Percentiles rank a stretch among this genome's conserved stretches.
Conservation (phyloP, 1,140 invertebrate species). For the Drosophila obscura region DNA sequence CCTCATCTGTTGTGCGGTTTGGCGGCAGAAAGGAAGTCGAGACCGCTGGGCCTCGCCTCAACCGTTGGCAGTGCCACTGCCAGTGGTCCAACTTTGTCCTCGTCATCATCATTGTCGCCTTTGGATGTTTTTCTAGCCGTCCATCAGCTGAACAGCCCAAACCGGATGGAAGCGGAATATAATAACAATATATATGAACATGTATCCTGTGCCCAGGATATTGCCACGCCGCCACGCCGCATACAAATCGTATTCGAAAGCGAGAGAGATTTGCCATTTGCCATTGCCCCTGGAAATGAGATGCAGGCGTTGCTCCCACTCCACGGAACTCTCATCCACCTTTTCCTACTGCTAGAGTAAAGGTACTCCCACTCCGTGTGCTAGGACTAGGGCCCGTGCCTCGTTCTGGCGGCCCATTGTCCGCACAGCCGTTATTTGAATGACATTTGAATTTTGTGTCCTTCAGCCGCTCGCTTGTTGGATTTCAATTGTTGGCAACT, state of each 20-base stretch:
- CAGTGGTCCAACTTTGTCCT: conserved; percentile 41
- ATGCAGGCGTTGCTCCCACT: conserved; percentile 64
- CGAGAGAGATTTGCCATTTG: conserved; percentile 31
- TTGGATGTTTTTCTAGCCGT: conserved; percentile 59
- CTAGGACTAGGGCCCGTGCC: too few species aligned
- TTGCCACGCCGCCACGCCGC: conserved; percentile 43
- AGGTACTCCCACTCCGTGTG: conserved; percentile 8
- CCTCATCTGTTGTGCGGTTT: conserved; percentile 63
- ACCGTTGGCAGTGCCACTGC: too few species aligned
- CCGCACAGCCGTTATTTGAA: conserved; percentile 70
- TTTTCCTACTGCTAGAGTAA: conserved; percentile 22
- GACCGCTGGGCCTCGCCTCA: conserved; percentile 26
- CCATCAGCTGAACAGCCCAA: conserved; percentile 37
- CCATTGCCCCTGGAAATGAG: conserved; percentile 55
- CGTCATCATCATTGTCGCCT: conserved; percentile 39
- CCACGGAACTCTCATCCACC: conserved; percentile 26
- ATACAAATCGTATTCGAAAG: conserved; percentile 58
- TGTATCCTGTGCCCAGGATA: conserved; percentile 78
- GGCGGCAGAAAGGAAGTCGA: conserved; percentile 54
- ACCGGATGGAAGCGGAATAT: conserved; percentile 75
- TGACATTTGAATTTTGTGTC: conserved; percentile 73
- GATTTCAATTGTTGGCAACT: conserved; percentile 43
- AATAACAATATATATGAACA: conserved; percentile 70
- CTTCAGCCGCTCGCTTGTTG: conserved; percentile 32
- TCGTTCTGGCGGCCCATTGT: conserved; percentile 65